Conservation (phyloP, 2,888 invertebrate species). For the Acleris laterana region DNA sequence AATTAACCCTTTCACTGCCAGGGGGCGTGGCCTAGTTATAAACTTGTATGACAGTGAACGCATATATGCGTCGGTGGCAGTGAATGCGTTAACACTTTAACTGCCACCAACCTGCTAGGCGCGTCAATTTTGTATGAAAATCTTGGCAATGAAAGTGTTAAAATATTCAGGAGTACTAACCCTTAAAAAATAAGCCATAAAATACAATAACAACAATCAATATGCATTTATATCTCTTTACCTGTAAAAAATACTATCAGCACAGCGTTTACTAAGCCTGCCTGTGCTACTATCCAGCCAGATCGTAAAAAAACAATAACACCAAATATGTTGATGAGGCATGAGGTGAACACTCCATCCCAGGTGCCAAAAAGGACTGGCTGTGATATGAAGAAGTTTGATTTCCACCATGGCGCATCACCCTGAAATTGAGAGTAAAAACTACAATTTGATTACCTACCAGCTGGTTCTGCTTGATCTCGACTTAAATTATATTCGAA, state of each 20-base stretch:
- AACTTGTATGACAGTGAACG: no score
- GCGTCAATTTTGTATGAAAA: no score
- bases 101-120: no score
- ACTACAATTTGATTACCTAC: background rate
- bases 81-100: no score
- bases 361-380: conserved; percentile 98
- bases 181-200: background rate
- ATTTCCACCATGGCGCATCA: conserved; percentile 97
- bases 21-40: no score
- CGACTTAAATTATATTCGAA: no score
- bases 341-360: conserved; percentile 99
- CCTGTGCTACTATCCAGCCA: conserved; percentile 98
- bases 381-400: conserved; percentile 97
- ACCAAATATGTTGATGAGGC: conserved; percentile 98
- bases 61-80: no score
- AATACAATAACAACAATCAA: background rate
- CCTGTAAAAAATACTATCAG: conserved; percentile 92
- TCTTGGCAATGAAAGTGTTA: no score
- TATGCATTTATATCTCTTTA: conserved; percentile 51
- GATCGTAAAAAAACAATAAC: conserved; percentile 98
- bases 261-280: conserved; percentile 91
- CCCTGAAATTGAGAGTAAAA: conserved; percentile 76
- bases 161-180: no score
- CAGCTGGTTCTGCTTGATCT: no score
- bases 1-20: no score